Evolutionary conservation across 2,113 vertebrate genomes (phyloP).

Genomic region (Pluvialis apricaria): DNA sequence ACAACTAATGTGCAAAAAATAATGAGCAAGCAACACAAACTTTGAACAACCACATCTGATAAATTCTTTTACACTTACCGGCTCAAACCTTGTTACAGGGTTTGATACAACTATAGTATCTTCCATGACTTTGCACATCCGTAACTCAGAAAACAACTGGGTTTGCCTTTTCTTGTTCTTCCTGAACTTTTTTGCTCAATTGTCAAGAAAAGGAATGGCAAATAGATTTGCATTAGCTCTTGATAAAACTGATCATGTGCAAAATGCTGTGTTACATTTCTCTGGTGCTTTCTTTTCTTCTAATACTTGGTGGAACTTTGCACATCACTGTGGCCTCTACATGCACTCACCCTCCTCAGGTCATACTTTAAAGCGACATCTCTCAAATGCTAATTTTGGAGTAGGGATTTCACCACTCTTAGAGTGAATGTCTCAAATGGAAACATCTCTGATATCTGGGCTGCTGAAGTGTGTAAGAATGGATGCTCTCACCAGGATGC

Average conservation of each 20-base stretch:
- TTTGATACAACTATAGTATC: neutral
- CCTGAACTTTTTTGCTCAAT: neutral
- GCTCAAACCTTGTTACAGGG: neutral
- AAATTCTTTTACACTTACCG: neutral
- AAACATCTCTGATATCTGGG: neutral
- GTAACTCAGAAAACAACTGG: neutral
- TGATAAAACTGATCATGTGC: neutral
- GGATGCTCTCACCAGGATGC: neutral
- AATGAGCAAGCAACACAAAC: neutral
- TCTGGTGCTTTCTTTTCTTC: neutral
- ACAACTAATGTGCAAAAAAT: neutral
- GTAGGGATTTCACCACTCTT: neutral
- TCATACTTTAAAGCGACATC: neutral
- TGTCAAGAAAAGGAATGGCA: neutral
- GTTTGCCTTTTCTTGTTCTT: neutral
- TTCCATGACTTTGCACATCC: neutral
- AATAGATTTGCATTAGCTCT: neutral
- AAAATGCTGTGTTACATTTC: neutral
- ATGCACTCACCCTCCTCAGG: neutral
- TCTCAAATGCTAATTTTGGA: neutral
- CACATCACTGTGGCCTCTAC: neutral
- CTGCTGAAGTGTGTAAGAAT: neutral
- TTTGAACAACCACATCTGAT: neutral
- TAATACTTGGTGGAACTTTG: neutral
- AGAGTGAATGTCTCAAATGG: neutral